A percentile compares a stretch with the other conserved stretches of the same genome.
Evolutionary conservation across 2,797 vertebrate genomes (phyloP).

Genomic region (Monodelphis domestica): DNA sequence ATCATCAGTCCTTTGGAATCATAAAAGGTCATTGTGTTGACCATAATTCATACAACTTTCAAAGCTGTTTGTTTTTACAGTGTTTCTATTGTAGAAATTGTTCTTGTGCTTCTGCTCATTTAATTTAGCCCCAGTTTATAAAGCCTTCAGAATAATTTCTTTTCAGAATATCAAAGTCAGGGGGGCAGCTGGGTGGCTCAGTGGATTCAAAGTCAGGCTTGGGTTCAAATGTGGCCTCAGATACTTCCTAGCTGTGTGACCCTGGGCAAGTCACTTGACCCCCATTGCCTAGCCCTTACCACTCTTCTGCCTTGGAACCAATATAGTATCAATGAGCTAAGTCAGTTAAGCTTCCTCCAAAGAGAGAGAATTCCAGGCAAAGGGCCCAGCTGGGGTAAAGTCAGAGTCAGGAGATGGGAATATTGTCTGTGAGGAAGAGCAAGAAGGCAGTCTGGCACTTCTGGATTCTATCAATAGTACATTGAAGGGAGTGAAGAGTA

Average conservation of each 20-base stretch:
- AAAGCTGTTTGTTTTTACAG: not conserved
- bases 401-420: not conserved
- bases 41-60: not conserved
- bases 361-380: not conserved
- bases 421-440: not conserved
- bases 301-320: too few relatives aligned
- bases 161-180: not conserved
- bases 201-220: too few relatives aligned
- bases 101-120: not conserved
- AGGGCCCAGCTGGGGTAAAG: not conserved
- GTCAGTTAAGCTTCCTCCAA: too few relatives aligned
- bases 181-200: too few relatives aligned
- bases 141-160: not conserved
- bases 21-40: not conserved
- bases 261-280: too few relatives aligned
- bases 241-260: too few relatives aligned
- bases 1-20: not conserved
- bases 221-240: too few relatives aligned
- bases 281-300: too few relatives aligned
- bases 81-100: not conserved
- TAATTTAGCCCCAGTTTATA: not conserved
- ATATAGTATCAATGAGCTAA: too few relatives aligned
- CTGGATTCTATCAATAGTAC: not conserved
- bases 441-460: not conserved
- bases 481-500: not conserved